Conservation (phyloP, 2,888 invertebrate genomes). For the Abrostola triplasia region DNA sequence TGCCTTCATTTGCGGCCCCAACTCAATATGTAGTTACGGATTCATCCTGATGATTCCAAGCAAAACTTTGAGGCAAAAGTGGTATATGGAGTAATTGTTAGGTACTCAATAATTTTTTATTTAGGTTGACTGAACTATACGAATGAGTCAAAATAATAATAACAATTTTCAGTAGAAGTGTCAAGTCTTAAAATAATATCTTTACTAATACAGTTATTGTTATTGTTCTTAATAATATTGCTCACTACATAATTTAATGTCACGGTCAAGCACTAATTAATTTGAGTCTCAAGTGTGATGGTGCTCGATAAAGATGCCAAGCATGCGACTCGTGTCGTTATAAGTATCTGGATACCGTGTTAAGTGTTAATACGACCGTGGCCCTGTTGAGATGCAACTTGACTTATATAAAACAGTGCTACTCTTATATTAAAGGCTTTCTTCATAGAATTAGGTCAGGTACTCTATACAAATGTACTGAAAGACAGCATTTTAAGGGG, state of each 20-base stretch:
- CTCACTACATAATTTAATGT: slow-evolving; percentile 28
- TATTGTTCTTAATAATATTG: slow-evolving; percentile 41
- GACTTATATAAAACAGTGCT: slow-evolving; percentile 7
- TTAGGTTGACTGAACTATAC: too few relatives aligned
- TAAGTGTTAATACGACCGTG: slow-evolving; percentile 22
- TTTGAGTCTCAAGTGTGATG: slow-evolving; percentile 40
- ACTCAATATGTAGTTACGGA: slow-evolving; percentile 25
- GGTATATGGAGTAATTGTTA: neutral
- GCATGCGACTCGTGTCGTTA: slow-evolving; percentile 12
- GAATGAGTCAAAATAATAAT: too few relatives aligned
- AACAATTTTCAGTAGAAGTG: too few relatives aligned
- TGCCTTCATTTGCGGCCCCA: slow-evolving; percentile 21
- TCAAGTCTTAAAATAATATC: slow-evolving; percentile 7
- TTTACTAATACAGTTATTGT: slow-evolving; percentile 9
- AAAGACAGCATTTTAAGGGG: too few relatives aligned
- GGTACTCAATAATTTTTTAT: neutral
- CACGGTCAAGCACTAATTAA: slow-evolving; percentile 45
- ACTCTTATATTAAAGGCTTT: too few relatives aligned
- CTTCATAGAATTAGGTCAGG: too few relatives aligned
- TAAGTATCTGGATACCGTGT: slow-evolving; percentile 16
- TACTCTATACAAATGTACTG: too few relatives aligned
- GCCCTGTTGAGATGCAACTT: slow-evolving; percentile 10
- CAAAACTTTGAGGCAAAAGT: slow-evolving; percentile 4
- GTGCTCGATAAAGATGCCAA: slow-evolving; percentile 34
- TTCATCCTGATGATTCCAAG: slow-evolving; percentile 10